A percentile compares a stretch with the other conserved stretches of the same genome.
These are phyloP conservation scores for Stomatorhinus walkeri DNA, from an alignment of 2,797 vertebrate species.

Conservation along the genomic window DNA sequence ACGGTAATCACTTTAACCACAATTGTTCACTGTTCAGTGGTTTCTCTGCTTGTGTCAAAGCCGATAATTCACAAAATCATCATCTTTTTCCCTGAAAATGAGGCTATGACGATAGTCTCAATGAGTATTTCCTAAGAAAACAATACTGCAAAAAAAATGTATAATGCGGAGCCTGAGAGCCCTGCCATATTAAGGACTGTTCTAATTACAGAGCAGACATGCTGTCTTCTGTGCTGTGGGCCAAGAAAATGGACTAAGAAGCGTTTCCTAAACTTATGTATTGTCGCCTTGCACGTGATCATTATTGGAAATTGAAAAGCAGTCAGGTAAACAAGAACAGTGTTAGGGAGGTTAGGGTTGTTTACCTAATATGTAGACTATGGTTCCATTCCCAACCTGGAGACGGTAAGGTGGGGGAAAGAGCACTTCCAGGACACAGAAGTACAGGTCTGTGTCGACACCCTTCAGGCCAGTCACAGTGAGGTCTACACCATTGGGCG, in stretches of 20 bases:
- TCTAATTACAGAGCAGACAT: background rate
- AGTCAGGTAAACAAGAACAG: background rate
- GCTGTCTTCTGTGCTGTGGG: background rate
- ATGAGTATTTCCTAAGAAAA: background rate
- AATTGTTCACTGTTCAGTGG: background rate
- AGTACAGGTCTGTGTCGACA: conserved; percentile 63
- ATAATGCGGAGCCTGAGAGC: background rate
- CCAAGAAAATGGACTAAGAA: background rate
- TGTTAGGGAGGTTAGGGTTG: background rate
- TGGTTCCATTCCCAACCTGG: conserved; percentile 62
- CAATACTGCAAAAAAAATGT: background rate
- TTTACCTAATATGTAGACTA: conserved; percentile 67
- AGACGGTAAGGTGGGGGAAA: conserved; percentile 70
- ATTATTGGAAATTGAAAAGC: background rate
- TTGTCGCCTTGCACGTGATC: background rate
- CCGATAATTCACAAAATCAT: background rate
- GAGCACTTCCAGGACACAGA: conserved; percentile 66
- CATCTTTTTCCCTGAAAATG: background rate
- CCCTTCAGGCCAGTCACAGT: conserved; percentile 59
- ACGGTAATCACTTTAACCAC: conserved; percentile 9
- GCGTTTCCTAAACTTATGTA: background rate
- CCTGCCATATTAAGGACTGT: background rate
- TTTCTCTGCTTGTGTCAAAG: conserved; percentile 10
- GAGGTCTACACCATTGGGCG: conserved; percentile 57
- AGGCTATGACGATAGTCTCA: background rate